Conservation (phyloP, 2,888 invertebrate genomes). For the Muschampia plurimacula region DNA sequence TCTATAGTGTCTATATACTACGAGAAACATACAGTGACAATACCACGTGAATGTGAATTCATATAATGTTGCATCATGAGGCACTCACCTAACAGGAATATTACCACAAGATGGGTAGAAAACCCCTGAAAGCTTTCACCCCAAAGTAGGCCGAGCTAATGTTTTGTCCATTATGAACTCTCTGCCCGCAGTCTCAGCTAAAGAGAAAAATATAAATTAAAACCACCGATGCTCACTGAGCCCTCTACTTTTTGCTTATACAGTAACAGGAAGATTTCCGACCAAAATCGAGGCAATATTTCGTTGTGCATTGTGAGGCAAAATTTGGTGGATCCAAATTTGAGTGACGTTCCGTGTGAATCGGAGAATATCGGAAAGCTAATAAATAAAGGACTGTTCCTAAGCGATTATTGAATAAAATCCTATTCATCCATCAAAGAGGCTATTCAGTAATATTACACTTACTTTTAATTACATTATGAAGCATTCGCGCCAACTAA, state of each 20-base stretch:
- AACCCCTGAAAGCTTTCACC: constrained; percentile 75
- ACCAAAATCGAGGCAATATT: constrained; percentile 19
- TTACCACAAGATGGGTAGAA: constrained; percentile 69
- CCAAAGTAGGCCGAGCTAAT: constrained; percentile 75
- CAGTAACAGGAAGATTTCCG: constrained; percentile 14
- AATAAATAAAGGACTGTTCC: background rate
- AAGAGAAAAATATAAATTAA: constrained; percentile 73
- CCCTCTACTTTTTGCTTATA: constrained; percentile 48
- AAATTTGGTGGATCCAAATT: background rate
- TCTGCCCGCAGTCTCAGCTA: constrained; percentile 56
- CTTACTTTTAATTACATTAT: constrained; percentile 16
- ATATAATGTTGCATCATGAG: background rate
- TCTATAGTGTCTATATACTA: background rate
- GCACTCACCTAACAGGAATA: constrained; percentile 47
- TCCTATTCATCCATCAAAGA: background rate
- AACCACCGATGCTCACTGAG: constrained; percentile 52
- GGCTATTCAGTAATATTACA: background rate
- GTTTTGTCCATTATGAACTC: constrained; percentile 79
- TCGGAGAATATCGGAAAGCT: background rate
- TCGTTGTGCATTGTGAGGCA: constrained; percentile 2
- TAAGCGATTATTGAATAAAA: background rate
- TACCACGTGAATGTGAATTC: background rate
- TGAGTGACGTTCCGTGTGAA: background rate
- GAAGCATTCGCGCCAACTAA: constrained; percentile 7
- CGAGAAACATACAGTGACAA: background rate